A percentile compares a stretch with the other conserved stretches of the same genome.
Conservation (phyloP, 2,888 invertebrate genomes). For the Sinhomidia bicolor region DNA sequence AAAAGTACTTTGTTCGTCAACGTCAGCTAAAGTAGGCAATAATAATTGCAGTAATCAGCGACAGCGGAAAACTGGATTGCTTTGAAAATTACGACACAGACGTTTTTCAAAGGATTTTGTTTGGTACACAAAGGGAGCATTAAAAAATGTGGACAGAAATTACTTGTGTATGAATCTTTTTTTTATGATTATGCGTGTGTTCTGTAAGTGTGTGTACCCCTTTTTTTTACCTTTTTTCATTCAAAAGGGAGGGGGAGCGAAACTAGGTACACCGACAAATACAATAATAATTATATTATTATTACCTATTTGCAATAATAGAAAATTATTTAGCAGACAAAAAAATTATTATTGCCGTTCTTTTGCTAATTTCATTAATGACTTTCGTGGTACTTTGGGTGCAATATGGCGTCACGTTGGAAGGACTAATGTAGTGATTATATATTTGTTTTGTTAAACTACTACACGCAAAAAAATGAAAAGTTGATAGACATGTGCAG, state of each 20-base stretch:
- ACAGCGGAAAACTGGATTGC: conserved; percentile 42
- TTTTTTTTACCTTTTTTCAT: background rate
- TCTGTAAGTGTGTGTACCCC: background rate
- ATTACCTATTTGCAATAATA: background rate
- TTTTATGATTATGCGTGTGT: background rate
- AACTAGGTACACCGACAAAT: background rate
- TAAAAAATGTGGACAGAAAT: background rate
- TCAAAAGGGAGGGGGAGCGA: background rate
- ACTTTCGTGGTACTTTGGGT: conserved; percentile 14
- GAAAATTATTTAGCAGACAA: conserved; percentile 39
- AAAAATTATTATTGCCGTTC: background rate
- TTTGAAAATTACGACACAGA: conserved; percentile 45
- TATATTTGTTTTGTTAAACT: conserved; percentile 27
- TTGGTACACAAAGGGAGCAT: background rate
- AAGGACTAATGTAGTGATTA: background rate
- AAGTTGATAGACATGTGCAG: background rate
- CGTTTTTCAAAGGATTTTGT: background rate
- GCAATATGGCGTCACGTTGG: background rate
- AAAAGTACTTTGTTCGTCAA: background rate
- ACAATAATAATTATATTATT: conserved; percentile 27
- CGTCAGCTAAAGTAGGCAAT: background rate
- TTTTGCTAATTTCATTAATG: conserved; percentile 15
- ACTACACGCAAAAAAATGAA: background rate
- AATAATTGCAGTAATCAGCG: conserved; percentile 22
- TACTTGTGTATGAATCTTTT: no score